Evolutionary conservation across 1,140 invertebrate species (phyloP).

Genomic region (Habropoda laboriosa): DNA sequence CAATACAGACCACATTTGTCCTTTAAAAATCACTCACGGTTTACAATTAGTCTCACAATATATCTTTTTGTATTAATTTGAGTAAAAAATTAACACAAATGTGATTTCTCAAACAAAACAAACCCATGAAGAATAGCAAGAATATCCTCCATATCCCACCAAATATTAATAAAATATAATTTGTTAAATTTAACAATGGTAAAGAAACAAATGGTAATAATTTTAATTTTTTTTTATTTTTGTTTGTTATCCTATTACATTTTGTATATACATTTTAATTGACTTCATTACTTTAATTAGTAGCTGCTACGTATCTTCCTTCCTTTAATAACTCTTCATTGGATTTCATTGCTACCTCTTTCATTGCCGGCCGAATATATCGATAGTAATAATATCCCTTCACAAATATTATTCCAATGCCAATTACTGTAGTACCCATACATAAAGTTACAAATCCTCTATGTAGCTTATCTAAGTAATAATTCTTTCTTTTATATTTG

Average conservation of each 20-base stretch:
- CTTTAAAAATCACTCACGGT: constrained; percentile 45
- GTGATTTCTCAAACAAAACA: constrained; percentile 43
- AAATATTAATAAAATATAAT: not conserved
- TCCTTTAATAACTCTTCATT: constrained; percentile 68
- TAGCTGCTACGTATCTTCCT: constrained; percentile 56
- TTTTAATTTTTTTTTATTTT: not conserved
- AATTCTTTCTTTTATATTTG: constrained; percentile 28
- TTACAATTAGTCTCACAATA: constrained; percentile 38
- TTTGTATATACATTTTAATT: not conserved
- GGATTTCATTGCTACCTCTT: constrained; percentile 20
- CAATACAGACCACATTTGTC: constrained; percentile 4
- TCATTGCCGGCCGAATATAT: constrained; percentile 61
- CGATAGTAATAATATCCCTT: constrained; percentile 58
- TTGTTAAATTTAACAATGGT: not conserved
- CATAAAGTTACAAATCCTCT: constrained; percentile 59
- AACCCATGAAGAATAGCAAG: constrained; percentile 8
- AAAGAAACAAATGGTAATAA: not conserved
- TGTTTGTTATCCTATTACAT: not conserved
- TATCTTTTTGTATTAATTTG: constrained; percentile 48
- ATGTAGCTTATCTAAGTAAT: constrained; percentile 69
- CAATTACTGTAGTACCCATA: constrained; percentile 50
- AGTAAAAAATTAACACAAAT: constrained; percentile 18
- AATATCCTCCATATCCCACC: not conserved
- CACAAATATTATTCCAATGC: not conserved
- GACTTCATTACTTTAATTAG: constrained; percentile 1